A percentile compares a stretch with the other conserved stretches of the same genome.
phyloP scores from a whole-genome alignment of 2,888 invertebrate species.

The Dasysyrphus albostriatus region DNA sequence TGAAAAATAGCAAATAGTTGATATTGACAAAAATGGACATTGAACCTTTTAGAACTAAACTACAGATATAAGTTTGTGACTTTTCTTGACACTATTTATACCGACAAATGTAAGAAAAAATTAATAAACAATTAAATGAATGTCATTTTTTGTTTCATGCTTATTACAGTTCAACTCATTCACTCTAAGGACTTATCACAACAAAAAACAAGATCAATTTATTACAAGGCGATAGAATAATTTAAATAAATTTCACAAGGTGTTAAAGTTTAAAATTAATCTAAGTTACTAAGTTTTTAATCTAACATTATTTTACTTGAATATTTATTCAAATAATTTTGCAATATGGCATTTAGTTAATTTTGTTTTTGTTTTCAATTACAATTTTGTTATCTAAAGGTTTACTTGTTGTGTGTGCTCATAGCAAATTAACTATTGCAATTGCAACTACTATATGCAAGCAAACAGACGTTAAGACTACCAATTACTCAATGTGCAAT shows the following conservation, averaged over 20 bases:
- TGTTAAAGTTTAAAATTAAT: not conserved
- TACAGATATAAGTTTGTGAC: too few relatives aligned
- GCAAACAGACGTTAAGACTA: constrained; percentile 38
- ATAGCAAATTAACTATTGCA: constrained; percentile 44
- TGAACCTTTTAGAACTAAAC: too few relatives aligned
- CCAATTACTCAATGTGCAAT: constrained; percentile 57
- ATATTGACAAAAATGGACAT: too few relatives aligned
- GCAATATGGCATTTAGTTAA: constrained; percentile 38
- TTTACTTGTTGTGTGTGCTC: constrained; percentile 8
- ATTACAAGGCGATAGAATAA: not conserved
- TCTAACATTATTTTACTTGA: not conserved
- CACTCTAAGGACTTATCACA: not conserved
- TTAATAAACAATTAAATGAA: too few relatives aligned
- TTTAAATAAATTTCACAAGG: not conserved
- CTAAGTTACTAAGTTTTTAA: too few relatives aligned
- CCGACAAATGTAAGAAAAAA: too few relatives aligned
- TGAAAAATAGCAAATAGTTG: too few relatives aligned
- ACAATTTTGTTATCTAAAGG: not conserved
- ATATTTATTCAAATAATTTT: constrained; percentile 52
- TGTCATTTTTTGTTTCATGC: too few relatives aligned
- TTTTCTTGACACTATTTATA: too few relatives aligned
- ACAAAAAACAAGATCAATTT: constrained; percentile 1
- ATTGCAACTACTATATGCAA: constrained; percentile 3
- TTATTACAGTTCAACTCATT: too few relatives aligned
- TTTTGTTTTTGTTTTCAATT: constrained; percentile 26